Conservation (phyloP, 2,888 invertebrate genomes). For the Orgyia antiqua region DNA sequence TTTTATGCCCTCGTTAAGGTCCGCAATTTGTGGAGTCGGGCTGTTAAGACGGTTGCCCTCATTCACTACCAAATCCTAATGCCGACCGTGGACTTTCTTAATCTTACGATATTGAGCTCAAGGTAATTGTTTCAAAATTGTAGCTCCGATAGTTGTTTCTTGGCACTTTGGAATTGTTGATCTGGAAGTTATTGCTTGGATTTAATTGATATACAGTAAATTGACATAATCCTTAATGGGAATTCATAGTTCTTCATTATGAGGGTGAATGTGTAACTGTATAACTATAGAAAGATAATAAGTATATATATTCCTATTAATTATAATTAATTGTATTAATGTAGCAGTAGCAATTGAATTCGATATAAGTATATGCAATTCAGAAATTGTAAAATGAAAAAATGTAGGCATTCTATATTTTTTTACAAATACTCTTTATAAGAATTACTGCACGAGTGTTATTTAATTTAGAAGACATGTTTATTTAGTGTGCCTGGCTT, state of each 20-base stretch:
- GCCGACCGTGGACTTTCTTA: slow-evolving; percentile 75
- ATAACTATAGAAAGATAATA: no score
- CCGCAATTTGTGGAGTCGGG: slow-evolving; percentile 77
- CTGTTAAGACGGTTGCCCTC: slow-evolving; percentile 69
- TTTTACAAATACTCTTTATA: no score
- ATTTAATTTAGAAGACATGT: slow-evolving; percentile 24
- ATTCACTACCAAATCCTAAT: slow-evolving; percentile 69
- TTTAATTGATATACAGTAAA: slow-evolving; percentile 11
- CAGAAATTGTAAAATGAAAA: no score
- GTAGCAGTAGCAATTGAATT: no score
- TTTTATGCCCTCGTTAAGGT: slow-evolving; percentile 77
- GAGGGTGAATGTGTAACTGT: no score
- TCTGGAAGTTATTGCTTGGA: slow-evolving; percentile 12
- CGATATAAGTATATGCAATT: no score
- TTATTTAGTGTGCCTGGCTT: slow-evolving; percentile 32
- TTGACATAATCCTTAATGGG: no score
- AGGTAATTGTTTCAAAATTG: slow-evolving; percentile 77
- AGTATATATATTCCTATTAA: no score
- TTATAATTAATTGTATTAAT: no score
- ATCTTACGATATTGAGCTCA: slow-evolving; percentile 73
- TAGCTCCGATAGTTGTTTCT: slow-evolving; percentile 47
- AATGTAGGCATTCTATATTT: no score
- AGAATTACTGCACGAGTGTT: slow-evolving; percentile 15
- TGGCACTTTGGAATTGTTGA: slow-evolving; percentile 14
- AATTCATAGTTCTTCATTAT: no score